Evolutionary conservation across 2,888 invertebrate genomes (phyloP).

Genomic region (Archaeoteleia sp.): DNA sequence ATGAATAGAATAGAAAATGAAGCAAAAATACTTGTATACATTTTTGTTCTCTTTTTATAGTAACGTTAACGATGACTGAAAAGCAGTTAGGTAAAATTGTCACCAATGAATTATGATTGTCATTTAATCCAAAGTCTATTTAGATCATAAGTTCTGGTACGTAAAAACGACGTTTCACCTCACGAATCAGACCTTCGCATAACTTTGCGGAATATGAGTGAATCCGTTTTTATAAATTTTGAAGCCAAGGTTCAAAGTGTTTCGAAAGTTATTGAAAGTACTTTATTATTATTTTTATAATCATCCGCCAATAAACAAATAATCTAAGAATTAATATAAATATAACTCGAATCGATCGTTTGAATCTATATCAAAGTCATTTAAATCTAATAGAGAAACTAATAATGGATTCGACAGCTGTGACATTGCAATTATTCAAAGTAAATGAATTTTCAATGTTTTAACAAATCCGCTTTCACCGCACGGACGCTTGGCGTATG

Average conservation of each 20-base stretch:
- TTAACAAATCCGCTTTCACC: slow-evolving; percentile 18
- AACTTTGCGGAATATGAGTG: slow-evolving; percentile 29
- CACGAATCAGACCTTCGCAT: slow-evolving; percentile 34
- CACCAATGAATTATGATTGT: not conserved
- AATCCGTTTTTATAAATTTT: slow-evolving; percentile 38
- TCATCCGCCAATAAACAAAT: slow-evolving; percentile 11
- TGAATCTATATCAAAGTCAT: no score
- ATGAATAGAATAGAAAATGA: no score
- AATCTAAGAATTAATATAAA: no score
- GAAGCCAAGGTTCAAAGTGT: slow-evolving; percentile 26
- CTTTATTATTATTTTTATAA: slow-evolving; percentile 13
- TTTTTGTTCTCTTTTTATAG: not conserved
- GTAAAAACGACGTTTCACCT: slow-evolving; percentile 28
- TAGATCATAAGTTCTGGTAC: slow-evolving; percentile 14
- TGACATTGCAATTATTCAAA: slow-evolving; percentile 16
- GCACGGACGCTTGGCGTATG: not conserved
- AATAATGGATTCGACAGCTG: slow-evolving; percentile 7
- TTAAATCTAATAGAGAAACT: no score
- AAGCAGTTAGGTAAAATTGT: not conserved
- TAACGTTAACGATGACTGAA: not conserved
- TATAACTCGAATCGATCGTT: slow-evolving; percentile 1
- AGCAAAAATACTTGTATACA: not conserved
- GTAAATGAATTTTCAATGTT: slow-evolving; percentile 16
- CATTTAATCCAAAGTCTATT: slow-evolving; percentile 3
- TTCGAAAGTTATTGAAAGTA: slow-evolving; percentile 23